Percentiles rank a stretch among this genome's conserved stretches.
phyloP scores from a whole-genome alignment of 2,797 vertebrate genomes.

The Sebastes hopkinsi region DNA sequence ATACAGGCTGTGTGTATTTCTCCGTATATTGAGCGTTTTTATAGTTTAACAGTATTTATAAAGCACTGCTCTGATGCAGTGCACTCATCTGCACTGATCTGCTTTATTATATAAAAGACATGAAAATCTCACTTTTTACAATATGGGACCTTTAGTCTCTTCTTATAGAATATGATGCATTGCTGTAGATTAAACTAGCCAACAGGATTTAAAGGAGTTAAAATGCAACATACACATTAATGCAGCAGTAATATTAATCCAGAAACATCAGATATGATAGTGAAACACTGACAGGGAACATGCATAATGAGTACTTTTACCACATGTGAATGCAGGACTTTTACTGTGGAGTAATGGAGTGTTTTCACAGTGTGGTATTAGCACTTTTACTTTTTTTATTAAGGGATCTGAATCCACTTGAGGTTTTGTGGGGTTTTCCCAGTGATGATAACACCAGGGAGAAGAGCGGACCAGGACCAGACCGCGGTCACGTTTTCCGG shows the following conservation, averaged over 20 bases:
- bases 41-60: too few relatives aligned
- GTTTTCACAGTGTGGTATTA: neutral
- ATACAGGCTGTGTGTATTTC: too few relatives aligned
- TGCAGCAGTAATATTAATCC: neutral
- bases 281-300: too few relatives aligned
- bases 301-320: neutral
- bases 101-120: too few relatives aligned
- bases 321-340: neutral
- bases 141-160: too few relatives aligned
- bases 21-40: fast-evolving
- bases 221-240: neutral
- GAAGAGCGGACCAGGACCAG: neutral
- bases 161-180: neutral
- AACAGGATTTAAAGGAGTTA: neutral
- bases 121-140: too few relatives aligned
- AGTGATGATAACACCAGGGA: neutral
- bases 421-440: slow-evolving; percentile 13
- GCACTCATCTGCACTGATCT: too few relatives aligned
- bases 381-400: neutral
- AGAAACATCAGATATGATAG: neutral
- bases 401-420: neutral
- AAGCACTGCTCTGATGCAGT: too few relatives aligned
- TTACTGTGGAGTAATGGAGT: neutral
- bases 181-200: neutral
- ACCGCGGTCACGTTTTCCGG: slow-evolving; percentile 16